Evolutionary conservation across 2,113 vertebrate genomes (phyloP).

Genomic region (Kryptolebias marmoratus): DNA sequence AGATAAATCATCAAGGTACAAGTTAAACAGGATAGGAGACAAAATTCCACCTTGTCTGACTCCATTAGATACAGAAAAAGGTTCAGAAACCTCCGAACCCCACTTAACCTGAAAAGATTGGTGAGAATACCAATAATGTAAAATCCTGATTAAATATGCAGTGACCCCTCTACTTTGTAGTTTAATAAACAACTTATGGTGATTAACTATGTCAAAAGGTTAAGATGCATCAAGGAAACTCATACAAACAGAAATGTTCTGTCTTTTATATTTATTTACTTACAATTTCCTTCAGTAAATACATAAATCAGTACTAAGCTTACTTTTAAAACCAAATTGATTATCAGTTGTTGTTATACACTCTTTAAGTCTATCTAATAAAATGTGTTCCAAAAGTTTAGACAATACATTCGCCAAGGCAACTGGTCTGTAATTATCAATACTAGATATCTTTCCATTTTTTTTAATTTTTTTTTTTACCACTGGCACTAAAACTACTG

Average conservation of each 20-base stretch:
- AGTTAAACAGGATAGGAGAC: too few species aligned
- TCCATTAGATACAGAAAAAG: too few species aligned
- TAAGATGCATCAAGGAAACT: neutral
- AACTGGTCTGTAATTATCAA: neutral
- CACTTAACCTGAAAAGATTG: neutral
- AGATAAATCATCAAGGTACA: too few species aligned
- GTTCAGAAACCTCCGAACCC: too few species aligned
- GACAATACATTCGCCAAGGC: conserved; percentile 9
- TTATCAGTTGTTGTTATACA: neutral
- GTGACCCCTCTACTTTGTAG: neutral
- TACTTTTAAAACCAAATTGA: conserved; percentile 9
- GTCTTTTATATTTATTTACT: neutral
- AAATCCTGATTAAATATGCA: neutral
- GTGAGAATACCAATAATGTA: neutral
- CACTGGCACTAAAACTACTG: conserved; percentile 15
- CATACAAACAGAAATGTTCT: neutral
- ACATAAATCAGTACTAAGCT: neutral
- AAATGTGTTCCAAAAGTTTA: neutral
- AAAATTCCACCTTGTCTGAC: too few species aligned
- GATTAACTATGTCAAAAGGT: neutral
- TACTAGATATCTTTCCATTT: neutral
- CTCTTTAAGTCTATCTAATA: neutral
- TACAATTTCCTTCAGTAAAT: neutral
- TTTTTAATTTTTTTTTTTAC: neutral
- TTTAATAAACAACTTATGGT: neutral